These are phyloP conservation scores for Penaeus monodon DNA, from an alignment of 2,888 invertebrate species.

Conservation along the genomic window DNA sequence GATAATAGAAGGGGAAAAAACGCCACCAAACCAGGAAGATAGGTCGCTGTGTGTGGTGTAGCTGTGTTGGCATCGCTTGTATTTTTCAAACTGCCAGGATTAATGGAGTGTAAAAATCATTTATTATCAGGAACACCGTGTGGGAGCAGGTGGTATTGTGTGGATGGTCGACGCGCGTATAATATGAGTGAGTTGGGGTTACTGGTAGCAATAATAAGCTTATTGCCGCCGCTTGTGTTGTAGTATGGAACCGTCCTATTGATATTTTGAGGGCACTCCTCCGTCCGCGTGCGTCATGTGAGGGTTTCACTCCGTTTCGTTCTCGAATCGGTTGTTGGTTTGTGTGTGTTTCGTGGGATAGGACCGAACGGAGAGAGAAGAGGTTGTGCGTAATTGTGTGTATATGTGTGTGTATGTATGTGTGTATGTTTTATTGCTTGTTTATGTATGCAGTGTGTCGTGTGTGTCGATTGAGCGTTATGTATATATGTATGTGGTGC, in stretches of 20 bases:
- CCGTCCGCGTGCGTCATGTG: too few relatives aligned
- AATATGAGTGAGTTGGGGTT: conserved; percentile 5
- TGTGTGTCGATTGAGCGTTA: too few relatives aligned
- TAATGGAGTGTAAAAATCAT: not conserved
- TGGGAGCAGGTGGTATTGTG: not conserved
- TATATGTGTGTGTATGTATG: not conserved
- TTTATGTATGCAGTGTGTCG: too few relatives aligned
- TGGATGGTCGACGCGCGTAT: not conserved
- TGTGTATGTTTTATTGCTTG: too few relatives aligned
- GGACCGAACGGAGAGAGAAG: not conserved
- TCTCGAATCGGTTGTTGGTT: not conserved
- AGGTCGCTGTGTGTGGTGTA: too few relatives aligned
- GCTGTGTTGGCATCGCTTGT: not conserved
- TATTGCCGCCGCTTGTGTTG: conserved; percentile 37
- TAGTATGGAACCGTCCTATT: conserved; percentile 49
- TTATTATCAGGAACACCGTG: not conserved
- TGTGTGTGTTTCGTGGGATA: not conserved
- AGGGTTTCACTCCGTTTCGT: not conserved
- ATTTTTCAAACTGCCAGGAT: not conserved
- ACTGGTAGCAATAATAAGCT: conserved; percentile 39
- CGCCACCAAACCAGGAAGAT: too few relatives aligned
- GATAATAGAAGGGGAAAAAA: too few relatives aligned
- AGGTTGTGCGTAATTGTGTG: not conserved
- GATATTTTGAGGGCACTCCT: conserved; percentile 36
- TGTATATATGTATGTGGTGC: too few relatives aligned